Evolutionary conservation across 92 coral and sea anemone species (phyloP).

Genomic region (Palythoa grandis): DNA sequence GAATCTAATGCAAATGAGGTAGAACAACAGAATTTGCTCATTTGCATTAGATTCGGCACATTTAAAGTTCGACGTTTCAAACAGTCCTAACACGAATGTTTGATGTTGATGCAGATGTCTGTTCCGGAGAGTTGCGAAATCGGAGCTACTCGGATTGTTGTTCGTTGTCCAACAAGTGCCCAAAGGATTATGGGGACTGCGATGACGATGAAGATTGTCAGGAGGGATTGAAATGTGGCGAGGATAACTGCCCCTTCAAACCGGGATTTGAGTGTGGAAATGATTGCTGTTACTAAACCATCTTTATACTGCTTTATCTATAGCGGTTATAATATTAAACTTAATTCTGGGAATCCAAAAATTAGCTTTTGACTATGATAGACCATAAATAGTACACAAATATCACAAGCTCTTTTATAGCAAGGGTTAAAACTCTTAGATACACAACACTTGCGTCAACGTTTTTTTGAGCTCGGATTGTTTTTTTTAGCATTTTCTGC

Average conservation of each 20-base stretch:
- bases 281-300: slow-evolving; percentile 1
- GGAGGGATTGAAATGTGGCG: neutral
- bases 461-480: no score
- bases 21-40: no score
- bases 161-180: neutral
- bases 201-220: slow-evolving; percentile 4
- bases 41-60: no score
- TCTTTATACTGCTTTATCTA: neutral
- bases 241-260: neutral
- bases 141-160: neutral
- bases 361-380: no score
- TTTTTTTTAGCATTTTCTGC: no score
- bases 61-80: no score
- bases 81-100: neutral
- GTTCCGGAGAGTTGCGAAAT: neutral
- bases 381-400: no score
- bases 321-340: neutral
- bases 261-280: neutral
- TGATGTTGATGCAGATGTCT: neutral
- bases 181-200: slow-evolving; percentile 17
- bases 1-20: no score
- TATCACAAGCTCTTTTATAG: no score
- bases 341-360: no score
- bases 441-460: no score
- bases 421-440: no score